These are phyloP conservation scores for Sarcoramphus papa DNA, from an alignment of 2,797 vertebrate genomes.

Conservation along the genomic window DNA sequence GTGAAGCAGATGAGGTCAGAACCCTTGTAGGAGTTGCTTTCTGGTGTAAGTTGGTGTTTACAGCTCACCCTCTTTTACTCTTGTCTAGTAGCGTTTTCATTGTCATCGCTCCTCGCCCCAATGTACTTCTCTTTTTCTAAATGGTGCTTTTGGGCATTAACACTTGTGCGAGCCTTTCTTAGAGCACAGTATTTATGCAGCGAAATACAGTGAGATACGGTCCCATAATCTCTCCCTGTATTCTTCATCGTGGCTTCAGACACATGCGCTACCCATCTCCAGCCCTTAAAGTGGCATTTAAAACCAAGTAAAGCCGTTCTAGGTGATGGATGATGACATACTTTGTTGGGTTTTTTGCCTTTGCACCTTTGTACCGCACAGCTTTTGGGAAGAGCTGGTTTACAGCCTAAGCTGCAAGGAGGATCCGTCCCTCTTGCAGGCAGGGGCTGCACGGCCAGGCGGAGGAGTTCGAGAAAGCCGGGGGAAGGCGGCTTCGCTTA, in stretches of 20 bases:
- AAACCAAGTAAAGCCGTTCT: background rate
- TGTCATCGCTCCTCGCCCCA: background rate
- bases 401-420: background rate
- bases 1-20: background rate
- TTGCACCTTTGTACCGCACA: accelerated
- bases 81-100: background rate
- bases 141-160: background rate
- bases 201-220: background rate
- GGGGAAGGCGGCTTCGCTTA: background rate
- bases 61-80: background rate
- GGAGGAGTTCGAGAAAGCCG: background rate
- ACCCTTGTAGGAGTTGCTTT: background rate
- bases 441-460: accelerated
- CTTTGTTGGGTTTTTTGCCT: background rate
- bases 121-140: background rate
- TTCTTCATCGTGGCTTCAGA: background rate
- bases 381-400: background rate
- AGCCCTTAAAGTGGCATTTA: background rate
- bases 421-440: background rate
- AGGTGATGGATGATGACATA: accelerated
- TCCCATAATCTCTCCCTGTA: accelerated
- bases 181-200: background rate
- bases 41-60: background rate
- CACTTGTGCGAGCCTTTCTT: background rate
- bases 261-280: background rate